These are phyloP conservation scores for Gymnorhina tibicen DNA, from an alignment of 2,113 vertebrate genomes.

Conservation along the genomic window DNA sequence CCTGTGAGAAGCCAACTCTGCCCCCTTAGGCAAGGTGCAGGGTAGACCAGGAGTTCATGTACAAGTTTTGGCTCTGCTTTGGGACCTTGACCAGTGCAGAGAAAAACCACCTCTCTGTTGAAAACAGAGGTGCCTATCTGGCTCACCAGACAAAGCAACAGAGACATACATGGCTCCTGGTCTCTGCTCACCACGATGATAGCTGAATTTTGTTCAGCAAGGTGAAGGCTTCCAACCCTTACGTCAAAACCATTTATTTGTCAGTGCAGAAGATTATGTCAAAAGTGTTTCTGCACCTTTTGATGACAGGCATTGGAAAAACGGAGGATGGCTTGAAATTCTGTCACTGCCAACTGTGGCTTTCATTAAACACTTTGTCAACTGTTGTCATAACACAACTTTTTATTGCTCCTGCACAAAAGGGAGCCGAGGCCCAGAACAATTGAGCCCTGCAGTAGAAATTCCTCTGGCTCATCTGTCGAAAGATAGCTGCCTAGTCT, in stretches of 20 bases:
- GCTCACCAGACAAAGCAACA: not conserved
- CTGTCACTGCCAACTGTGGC: conserved; percentile 58
- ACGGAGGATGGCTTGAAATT: conserved; percentile 50
- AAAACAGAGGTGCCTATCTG: not conserved
- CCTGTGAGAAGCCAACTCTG: not conserved
- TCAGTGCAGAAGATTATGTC: conserved; percentile 60
- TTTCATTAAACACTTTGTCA: conserved; percentile 80
- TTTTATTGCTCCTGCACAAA: conserved; percentile 76
- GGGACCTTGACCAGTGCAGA: not conserved
- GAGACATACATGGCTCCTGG: not conserved
- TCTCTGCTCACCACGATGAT: not conserved
- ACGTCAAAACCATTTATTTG: conserved; percentile 64
- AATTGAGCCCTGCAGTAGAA: conserved; percentile 69
- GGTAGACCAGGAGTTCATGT: fast-evolving
- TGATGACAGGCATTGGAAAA: conserved; percentile 44
- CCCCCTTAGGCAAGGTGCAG: not conserved
- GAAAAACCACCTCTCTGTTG: not conserved
- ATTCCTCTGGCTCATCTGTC: conserved; percentile 79
- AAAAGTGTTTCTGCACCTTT: conserved; percentile 56
- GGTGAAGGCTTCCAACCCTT: conserved; percentile 43
- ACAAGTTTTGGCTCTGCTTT: not conserved
- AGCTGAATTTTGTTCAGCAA: conserved; percentile 13
- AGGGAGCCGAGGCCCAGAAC: conserved; percentile 70
- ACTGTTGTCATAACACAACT: conserved; percentile 75
- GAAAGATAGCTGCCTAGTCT: conserved; percentile 77